phyloP scores from a whole-genome alignment of 2,113 vertebrate species.

The Cavia porcellus region DNA sequence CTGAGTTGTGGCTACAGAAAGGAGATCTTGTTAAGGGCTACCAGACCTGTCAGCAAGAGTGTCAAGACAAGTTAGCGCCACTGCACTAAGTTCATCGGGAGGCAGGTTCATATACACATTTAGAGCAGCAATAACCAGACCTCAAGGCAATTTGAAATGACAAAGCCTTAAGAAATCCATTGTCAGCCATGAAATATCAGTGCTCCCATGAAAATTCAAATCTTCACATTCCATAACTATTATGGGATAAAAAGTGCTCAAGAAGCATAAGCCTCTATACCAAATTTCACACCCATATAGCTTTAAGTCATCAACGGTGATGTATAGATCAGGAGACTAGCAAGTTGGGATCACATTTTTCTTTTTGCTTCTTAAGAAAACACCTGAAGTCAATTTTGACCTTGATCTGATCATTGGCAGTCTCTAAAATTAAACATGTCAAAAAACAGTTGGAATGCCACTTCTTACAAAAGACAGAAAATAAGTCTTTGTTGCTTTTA shows the following conservation, averaged over 20 bases:
- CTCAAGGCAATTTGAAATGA: slow-evolving; percentile 54
- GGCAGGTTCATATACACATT: slow-evolving; percentile 58
- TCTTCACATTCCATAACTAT: slow-evolving; percentile 71
- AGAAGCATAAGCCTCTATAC: slow-evolving; percentile 60
- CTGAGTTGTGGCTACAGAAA: slow-evolving; percentile 57
- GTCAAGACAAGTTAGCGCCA: slow-evolving; percentile 73
- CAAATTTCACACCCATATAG: slow-evolving; percentile 74
- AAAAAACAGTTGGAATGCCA: slow-evolving; percentile 69
- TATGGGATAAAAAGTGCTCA: slow-evolving; percentile 71
- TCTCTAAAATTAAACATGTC: slow-evolving; percentile 76
- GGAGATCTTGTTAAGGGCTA: slow-evolving; percentile 54
- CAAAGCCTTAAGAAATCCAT: slow-evolving; percentile 65
- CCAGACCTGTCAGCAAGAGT: slow-evolving; percentile 59
- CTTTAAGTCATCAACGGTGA: slow-evolving; percentile 73
- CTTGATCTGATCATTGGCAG: slow-evolving; percentile 72
- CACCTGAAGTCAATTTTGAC: slow-evolving; percentile 68
- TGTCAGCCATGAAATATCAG: slow-evolving; percentile 68
- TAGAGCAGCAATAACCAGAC: slow-evolving; percentile 62
- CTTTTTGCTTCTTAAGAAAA: slow-evolving; percentile 68
- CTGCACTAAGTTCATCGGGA: slow-evolving; percentile 49
- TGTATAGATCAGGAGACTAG: slow-evolving; percentile 51
- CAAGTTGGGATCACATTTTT: slow-evolving; percentile 73
- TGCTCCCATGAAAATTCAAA: slow-evolving; percentile 75
- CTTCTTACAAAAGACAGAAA: slow-evolving; percentile 73
- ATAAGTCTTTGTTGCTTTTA: slow-evolving; percentile 74